Evolutionary conservation across 2,113 vertebrate genomes (phyloP).

Genomic region (Egretta garzetta): DNA sequence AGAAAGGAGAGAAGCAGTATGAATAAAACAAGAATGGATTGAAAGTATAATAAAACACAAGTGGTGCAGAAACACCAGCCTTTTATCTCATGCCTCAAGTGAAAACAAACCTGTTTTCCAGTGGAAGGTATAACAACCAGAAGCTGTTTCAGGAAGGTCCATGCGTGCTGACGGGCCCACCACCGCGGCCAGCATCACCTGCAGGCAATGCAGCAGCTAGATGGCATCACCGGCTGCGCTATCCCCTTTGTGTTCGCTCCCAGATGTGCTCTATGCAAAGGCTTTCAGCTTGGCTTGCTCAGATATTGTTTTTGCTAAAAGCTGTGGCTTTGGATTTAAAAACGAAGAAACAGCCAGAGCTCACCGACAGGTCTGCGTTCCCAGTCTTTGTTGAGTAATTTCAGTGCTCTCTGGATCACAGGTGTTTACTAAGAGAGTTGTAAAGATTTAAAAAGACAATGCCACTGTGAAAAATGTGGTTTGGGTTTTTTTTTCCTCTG

Average conservation of each 20-base stretch:
- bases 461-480: background rate
- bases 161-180: background rate
- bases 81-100: background rate
- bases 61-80: background rate
- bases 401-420: background rate
- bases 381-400: background rate
- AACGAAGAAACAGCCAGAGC: background rate
- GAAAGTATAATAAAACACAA: background rate
- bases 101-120: background rate
- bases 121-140: background rate
- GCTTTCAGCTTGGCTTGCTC: background rate
- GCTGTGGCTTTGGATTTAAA: background rate
- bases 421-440: background rate
- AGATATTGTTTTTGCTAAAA: background rate
- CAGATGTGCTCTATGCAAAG: background rate
- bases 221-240: slow-evolving; percentile 23
- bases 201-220: slow-evolving; percentile 41
- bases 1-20: background rate
- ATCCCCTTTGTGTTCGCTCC: background rate
- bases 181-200: background rate
- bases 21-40: background rate
- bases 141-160: background rate
- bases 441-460: background rate
- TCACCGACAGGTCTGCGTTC: background rate
- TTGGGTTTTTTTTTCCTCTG: background rate